A percentile compares a stretch with the other conserved stretches of the same genome.
These are phyloP conservation scores for Adelognathus sp. DNA, from an alignment of 2,888 invertebrate species.

Conservation along the genomic window DNA sequence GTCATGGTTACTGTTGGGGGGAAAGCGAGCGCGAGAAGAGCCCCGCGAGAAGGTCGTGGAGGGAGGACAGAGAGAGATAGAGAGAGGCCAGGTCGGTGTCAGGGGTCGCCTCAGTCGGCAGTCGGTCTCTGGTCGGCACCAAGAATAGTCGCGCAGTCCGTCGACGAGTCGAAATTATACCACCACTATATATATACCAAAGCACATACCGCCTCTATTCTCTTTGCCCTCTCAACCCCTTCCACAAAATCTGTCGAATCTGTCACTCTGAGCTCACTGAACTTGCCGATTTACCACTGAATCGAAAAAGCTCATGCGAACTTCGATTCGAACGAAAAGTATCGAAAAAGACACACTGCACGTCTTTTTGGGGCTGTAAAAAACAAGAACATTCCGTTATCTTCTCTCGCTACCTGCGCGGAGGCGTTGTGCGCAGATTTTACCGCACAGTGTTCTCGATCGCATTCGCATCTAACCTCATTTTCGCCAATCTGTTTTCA, in stretches of 20 bases:
- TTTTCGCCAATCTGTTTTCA: not conserved
- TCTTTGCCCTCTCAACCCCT: constrained; percentile 11
- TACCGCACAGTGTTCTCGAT: constrained; percentile 23
- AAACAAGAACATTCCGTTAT: too few relatives aligned
- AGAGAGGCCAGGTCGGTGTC: constrained; percentile 79
- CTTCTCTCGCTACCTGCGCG: not conserved
- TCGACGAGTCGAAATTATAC: constrained; percentile 64
- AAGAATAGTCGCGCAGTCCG: constrained; percentile 76
- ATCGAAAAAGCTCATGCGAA: not conserved
- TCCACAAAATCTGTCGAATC: not conserved
- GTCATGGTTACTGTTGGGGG: constrained; percentile 78
- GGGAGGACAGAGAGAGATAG: too few relatives aligned
- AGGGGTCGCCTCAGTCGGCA: constrained; percentile 80
- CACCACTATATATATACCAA: constrained; percentile 7
- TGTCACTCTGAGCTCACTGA: too few relatives aligned
- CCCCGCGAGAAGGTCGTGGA: constrained; percentile 69
- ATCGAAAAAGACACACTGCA: not conserved
- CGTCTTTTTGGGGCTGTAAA: not conserved
- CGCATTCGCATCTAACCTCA: not conserved
- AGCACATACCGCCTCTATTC: constrained; percentile 2
- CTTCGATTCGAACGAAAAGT: not conserved
- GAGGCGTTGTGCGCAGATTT: constrained; percentile 40
- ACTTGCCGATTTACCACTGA: too few relatives aligned
- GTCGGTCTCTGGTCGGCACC: constrained; percentile 80
- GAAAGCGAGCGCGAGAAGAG: constrained; percentile 76